Evolutionary conservation across 2,113 vertebrate genomes (phyloP).

Genomic region (Syngnathus typhle): DNA sequence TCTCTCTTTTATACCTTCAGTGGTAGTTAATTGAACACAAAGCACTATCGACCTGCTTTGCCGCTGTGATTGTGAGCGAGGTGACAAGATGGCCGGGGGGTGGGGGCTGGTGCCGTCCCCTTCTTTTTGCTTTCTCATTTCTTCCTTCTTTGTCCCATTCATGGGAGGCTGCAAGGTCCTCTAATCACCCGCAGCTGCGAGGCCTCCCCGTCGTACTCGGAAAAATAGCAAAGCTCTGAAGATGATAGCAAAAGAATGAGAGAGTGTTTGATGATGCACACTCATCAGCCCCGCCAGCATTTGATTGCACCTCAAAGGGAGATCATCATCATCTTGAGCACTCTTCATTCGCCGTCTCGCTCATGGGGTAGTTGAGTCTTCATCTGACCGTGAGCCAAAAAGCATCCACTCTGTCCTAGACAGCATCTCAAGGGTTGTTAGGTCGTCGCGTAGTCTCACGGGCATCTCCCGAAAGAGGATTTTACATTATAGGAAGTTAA

Average conservation of each 20-base stretch:
- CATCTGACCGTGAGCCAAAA: slow-evolving; percentile 53
- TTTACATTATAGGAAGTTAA: slow-evolving; percentile 36
- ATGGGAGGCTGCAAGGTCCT: slow-evolving; percentile 49
- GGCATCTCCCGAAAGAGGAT: slow-evolving; percentile 49
- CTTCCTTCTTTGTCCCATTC: slow-evolving; percentile 26
- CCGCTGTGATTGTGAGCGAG: slow-evolving; percentile 9
- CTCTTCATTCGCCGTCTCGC: slow-evolving; percentile 48
- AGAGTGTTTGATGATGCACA: slow-evolving; percentile 50
- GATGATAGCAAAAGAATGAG: slow-evolving; percentile 40
- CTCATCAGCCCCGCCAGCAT: slow-evolving; percentile 50
- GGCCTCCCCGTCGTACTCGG: slow-evolving; percentile 48
- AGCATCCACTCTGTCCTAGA: slow-evolving; percentile 1
- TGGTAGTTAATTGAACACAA: slow-evolving; percentile 45
- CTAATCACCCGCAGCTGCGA: slow-evolving; percentile 73
- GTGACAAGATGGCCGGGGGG: slow-evolving; percentile 29
- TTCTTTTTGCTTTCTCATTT: slow-evolving; percentile 21
- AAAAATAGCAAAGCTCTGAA: slow-evolving; percentile 40
- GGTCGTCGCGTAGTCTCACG: slow-evolving; percentile 42
- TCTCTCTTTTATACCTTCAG: slow-evolving; percentile 12
- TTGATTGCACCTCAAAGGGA: slow-evolving; percentile 65
- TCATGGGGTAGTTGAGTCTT: slow-evolving; percentile 43
- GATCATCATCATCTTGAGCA: slow-evolving; percentile 50
- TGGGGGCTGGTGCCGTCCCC: slow-evolving; percentile 28
- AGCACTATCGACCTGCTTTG: slow-evolving; percentile 58
- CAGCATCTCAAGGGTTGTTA: slow-evolving; percentile 14